Conservation (phyloP, 1,140 invertebrate species). For the Aplysia californica region DNA sequence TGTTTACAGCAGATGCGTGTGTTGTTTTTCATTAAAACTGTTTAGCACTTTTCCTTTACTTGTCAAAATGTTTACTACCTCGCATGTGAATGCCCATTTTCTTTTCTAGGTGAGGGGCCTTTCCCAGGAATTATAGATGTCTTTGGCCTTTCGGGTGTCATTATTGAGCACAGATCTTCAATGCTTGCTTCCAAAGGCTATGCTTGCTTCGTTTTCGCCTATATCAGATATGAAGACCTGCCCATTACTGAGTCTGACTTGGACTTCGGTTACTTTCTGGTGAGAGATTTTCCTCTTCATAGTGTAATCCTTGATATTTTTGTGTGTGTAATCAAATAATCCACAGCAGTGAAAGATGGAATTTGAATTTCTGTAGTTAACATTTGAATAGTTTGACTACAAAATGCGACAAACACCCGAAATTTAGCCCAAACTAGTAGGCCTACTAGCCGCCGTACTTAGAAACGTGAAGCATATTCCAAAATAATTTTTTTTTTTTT, state of each 20-base stretch:
- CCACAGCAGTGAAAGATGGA: neutral
- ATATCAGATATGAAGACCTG: neutral
- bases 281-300: neutral
- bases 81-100: too few species aligned
- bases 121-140: conserved; percentile 9
- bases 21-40: neutral
- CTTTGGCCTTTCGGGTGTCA: neutral
- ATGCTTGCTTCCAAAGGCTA: conserved; percentile 3
- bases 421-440: neutral
- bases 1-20: neutral
- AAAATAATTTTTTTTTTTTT: too few species aligned
- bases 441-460: neutral
- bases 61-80: too few species aligned
- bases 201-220: neutral
- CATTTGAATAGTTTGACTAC: neutral
- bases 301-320: neutral
- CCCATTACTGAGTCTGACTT: neutral
- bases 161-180: neutral
- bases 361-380: neutral
- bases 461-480: too few species aligned
- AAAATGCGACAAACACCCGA: neutral
- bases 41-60: neutral
- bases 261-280: conserved; percentile 2
- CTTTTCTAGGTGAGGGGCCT: conserved; percentile 8
- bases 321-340: neutral